Percentiles rank a stretch among this genome's conserved stretches.
Conservation (phyloP, 1,140 invertebrate genomes). For the Pemphigus obesinymphae region DNA sequence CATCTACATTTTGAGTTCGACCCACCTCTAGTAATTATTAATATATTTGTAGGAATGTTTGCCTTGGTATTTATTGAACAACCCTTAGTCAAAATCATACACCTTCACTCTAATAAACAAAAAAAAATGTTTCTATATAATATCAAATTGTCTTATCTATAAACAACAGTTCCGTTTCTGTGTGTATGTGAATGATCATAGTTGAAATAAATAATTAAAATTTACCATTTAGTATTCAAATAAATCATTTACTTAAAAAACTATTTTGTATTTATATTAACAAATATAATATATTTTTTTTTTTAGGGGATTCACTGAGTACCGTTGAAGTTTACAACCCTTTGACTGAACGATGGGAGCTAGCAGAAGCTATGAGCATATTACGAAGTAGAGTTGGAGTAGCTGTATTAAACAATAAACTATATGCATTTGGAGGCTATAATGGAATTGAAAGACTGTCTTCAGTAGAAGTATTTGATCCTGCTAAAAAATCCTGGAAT, state of each 20-base stretch:
- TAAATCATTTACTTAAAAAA: background rate
- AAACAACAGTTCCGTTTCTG: too few species aligned
- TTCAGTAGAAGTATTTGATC: constrained; percentile 86
- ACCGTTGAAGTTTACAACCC: constrained; percentile 86
- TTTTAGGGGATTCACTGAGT: constrained; percentile 72
- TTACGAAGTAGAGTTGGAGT: constrained; percentile 78
- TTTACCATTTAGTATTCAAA: background rate
- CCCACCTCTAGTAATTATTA: too few species aligned
- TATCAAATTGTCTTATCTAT: too few species aligned
- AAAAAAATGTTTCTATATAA: too few species aligned
- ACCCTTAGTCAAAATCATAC: too few species aligned
- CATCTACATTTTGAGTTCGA: too few species aligned
- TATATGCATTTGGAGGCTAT: constrained; percentile 73
- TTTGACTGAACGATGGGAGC: constrained; percentile 64
- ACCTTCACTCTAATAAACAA: too few species aligned
- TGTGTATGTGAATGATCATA: too few species aligned
- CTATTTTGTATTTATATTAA: background rate
- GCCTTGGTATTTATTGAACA: too few species aligned
- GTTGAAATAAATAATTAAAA: background rate
- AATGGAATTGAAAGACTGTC: constrained; percentile 76
- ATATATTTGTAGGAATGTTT: too few species aligned
- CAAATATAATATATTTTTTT: background rate
- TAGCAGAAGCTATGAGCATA: constrained; percentile 81
- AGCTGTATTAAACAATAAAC: constrained; percentile 68
- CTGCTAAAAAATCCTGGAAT: constrained; percentile 67